Evolutionary conservation across 1,140 invertebrate species (phyloP).

Genomic region (Tribolium madens): DNA sequence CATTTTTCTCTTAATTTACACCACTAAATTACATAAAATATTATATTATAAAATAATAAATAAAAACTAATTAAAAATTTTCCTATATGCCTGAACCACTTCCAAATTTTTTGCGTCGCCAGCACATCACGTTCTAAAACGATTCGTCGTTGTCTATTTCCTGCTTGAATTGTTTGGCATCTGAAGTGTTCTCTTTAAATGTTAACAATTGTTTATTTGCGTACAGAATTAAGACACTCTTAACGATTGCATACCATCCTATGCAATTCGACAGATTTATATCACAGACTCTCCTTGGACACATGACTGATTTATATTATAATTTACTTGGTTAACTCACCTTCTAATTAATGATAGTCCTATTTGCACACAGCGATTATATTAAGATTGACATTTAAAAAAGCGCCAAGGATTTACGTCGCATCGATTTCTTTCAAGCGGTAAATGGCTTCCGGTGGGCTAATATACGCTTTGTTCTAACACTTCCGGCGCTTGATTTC

Average conservation of each 20-base stretch:
- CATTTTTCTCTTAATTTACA: too few species aligned
- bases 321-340: slow-evolving; percentile 10
- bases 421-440: slow-evolving; percentile 7
- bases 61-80: too few species aligned
- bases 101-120: background rate
- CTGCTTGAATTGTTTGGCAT: slow-evolving; percentile 42
- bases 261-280: slow-evolving; percentile 33
- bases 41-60: too few species aligned
- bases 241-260: slow-evolving; percentile 28
- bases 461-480: slow-evolving; percentile 14
- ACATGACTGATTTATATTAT: slow-evolving; percentile 39
- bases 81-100: background rate
- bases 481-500: background rate
- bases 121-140: background rate
- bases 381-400: slow-evolving; percentile 27
- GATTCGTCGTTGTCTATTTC: slow-evolving; percentile 25
- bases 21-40: too few species aligned
- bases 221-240: slow-evolving; percentile 45
- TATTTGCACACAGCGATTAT: slow-evolving; percentile 11
- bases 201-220: slow-evolving; percentile 45
- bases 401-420: slow-evolving; percentile 13
- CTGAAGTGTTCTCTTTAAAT: slow-evolving; percentile 40
- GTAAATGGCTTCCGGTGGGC: slow-evolving; percentile 4
- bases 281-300: slow-evolving; percentile 17
- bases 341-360: slow-evolving; percentile 19